These are phyloP conservation scores for Drosophila erecta DNA, from an alignment of 1,140 invertebrate species.

Conservation along the genomic window DNA sequence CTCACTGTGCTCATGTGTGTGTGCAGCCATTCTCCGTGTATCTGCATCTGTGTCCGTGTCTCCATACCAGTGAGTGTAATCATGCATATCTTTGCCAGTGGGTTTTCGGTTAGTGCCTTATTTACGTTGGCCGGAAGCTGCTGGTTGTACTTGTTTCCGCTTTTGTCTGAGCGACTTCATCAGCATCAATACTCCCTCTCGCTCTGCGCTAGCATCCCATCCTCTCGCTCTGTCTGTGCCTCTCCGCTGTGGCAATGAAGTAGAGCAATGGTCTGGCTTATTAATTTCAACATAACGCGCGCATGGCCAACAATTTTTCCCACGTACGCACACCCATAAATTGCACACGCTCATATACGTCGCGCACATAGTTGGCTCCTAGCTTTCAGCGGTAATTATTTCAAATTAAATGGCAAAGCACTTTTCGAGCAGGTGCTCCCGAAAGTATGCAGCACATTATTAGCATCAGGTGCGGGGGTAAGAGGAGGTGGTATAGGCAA, in stretches of 20 bases:
- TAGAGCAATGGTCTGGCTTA: constrained; percentile 61
- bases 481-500: not conserved
- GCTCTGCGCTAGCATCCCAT: not conserved
- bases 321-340: constrained; percentile 33
- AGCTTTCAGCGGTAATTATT: constrained; percentile 63
- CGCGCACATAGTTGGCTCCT: constrained; percentile 32
- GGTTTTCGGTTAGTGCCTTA: constrained; percentile 57
- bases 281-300: constrained; percentile 67
- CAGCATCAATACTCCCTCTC: constrained; percentile 19
- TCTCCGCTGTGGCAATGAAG: constrained; percentile 38
- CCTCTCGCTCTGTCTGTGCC: not conserved
- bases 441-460: constrained; percentile 53
- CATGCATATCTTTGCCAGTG: constrained; percentile 57
- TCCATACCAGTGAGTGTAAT: constrained; percentile 46
- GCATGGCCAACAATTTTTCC: constrained; percentile 49
- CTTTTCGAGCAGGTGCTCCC: constrained; percentile 54
- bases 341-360: constrained; percentile 13
- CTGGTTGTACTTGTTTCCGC: constrained; percentile 63
- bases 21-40: constrained; percentile 7
- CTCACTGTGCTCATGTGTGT: constrained; percentile 1
- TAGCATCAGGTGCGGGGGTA: constrained; percentile 40
- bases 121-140: constrained; percentile 65
- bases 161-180: constrained; percentile 55
- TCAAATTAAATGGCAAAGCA: constrained; percentile 64
- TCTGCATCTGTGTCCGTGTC: constrained; percentile 4